Percentiles rank a stretch among this genome's conserved stretches.
Evolutionary conservation across 1,140 invertebrate genomes (phyloP).

Genomic region (Amphibalanus amphitrite): DNA sequence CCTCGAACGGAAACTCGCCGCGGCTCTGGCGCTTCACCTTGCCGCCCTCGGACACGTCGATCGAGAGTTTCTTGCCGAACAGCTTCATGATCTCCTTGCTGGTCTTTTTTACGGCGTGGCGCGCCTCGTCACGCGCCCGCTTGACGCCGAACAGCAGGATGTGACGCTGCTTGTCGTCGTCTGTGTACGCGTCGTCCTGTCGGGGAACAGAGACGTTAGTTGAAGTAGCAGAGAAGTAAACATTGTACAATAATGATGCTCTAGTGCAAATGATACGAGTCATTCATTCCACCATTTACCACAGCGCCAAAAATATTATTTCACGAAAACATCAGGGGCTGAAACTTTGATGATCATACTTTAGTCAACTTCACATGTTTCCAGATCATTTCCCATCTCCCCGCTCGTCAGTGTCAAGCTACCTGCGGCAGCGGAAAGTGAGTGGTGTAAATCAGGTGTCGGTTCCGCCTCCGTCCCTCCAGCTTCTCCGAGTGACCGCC

Average conservation of each 20-base stretch:
- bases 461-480: constrained; percentile 20
- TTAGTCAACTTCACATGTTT: too few relatives aligned
- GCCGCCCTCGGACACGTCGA: constrained; percentile 78
- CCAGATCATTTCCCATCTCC: too few relatives aligned
- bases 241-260: too few relatives aligned
- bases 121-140: constrained; percentile 75
- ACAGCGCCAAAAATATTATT: too few relatives aligned
- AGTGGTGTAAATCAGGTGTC: constrained; percentile 75
- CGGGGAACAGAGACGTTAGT: too few relatives aligned
- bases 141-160: constrained; percentile 91
- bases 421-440: constrained; percentile 63
- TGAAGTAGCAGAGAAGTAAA: too few relatives aligned
- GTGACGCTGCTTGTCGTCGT: constrained; percentile 47
- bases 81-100: constrained; percentile 88
- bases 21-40: constrained; percentile 81
- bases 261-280: too few relatives aligned
- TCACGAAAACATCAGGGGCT: too few relatives aligned
- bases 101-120: constrained; percentile 82
- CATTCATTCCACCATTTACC: too few relatives aligned
- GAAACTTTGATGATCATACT: too few relatives aligned
- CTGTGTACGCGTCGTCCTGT: constrained; percentile 20
- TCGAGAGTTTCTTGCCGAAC: constrained; percentile 89
- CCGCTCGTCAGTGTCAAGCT: too few relatives aligned
- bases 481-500: constrained; percentile 12
- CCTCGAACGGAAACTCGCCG: constrained; percentile 81